Base-by-base conservation (phyloP, 2,888 invertebrate species). In the Drosophila subsilvestris region DNA sequence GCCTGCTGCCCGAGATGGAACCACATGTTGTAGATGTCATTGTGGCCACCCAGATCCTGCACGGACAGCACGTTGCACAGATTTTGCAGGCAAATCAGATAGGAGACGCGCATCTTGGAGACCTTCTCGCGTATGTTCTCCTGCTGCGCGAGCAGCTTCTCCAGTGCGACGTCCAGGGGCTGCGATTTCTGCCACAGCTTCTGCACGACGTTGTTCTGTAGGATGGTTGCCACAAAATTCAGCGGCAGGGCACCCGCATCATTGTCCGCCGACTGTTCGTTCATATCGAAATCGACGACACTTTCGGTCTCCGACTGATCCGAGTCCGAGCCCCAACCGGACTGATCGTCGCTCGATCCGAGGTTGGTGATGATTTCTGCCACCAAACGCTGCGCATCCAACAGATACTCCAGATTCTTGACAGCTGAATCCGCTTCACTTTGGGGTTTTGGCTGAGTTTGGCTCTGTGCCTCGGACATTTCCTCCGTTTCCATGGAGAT, bases 331-430 rank as follows among this genome's bases (percentile, higher is more conserved):
- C 47, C 55, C 12, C 54, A 37, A n/a, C 14, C 37, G 0, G 37
- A 53, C 25, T 62, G 55, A 44, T 95, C 95, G 20, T 91, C 91
- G 8, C 72, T 92, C 37, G 95, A 94, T 85, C 95, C 95, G 57
- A 96, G 92, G 90, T 96, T 96, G 25, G 96, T 94, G 62, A 96
- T 91, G 70, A 95, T 94, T 92, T 96, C 96, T 48, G 96, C 91
- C 0, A 95, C 94, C 88, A 94, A 93, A 79, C 95, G 94, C 88
- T 96, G 96, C 0, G 95, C 95, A 74, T 94, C 94, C n/a, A 96
- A 85, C 67, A 95, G 91, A 78, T 94, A 93, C 69, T 92, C 92
- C 1, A 94, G 90, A 53, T 93, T 92, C 68, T 93, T 92, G 4
- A 94, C 81, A 57, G 93, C 93, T 57, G 91, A 93, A 25, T 93